Conservation (phyloP, 2,113 vertebrate species). For the Baryphthengus martii region DNA sequence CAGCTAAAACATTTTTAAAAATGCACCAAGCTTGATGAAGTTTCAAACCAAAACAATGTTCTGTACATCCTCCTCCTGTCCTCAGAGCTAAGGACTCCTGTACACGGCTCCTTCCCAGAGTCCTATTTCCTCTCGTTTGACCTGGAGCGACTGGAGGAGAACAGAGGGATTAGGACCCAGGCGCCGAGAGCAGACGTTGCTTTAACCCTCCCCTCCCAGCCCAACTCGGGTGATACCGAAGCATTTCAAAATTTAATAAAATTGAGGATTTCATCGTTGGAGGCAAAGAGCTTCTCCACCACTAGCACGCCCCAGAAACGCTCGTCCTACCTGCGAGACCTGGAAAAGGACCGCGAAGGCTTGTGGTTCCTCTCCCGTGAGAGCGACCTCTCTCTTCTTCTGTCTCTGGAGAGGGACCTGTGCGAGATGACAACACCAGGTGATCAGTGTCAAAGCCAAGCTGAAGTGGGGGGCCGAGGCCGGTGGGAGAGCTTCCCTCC, state of each 20-base stretch:
- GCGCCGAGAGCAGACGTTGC: neutral
- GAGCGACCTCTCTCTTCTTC: conserved; percentile 90
- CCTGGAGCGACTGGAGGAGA: conserved; percentile 84
- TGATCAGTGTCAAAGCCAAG: neutral
- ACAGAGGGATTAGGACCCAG: neutral
- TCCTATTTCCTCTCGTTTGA: conserved; percentile 90
- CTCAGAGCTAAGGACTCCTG: conserved; percentile 74
- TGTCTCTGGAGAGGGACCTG: conserved; percentile 95
- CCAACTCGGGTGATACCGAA: neutral
- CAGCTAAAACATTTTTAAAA: conserved; percentile 83
- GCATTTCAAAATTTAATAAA: neutral
- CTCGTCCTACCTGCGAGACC: conserved; percentile 88
- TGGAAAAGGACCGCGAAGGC: conserved; percentile 91
- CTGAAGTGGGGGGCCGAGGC: neutral
- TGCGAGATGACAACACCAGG: neutral
- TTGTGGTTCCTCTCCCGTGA: conserved; percentile 94
- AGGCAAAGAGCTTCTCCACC: too few relatives aligned
- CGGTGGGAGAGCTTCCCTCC: neutral
- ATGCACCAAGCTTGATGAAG: conserved; percentile 81
- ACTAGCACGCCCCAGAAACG: too few relatives aligned
- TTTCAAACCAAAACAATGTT: conserved; percentile 82
- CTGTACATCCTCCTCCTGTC: conserved; percentile 79
- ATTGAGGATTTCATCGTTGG: neutral
- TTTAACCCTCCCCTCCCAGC: neutral
- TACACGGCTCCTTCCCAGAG: conserved; percentile 78